Evolutionary conservation across 2,113 vertebrate genomes (phyloP).

Genomic region (Synchiropus splendidus): DNA sequence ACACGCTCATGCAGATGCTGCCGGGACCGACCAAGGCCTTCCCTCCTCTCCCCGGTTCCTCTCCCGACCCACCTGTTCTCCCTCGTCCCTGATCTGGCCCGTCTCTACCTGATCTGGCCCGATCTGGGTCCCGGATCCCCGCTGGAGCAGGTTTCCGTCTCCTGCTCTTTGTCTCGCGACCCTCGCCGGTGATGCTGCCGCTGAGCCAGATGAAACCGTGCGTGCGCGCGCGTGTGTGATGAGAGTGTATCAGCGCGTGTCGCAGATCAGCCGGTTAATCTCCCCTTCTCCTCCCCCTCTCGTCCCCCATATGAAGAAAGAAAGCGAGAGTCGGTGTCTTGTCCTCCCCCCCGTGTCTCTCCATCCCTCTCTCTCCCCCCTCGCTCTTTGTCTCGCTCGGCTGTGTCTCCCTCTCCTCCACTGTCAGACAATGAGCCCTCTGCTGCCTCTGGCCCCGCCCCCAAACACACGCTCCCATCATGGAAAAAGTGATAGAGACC

Average conservation of each 20-base stretch:
- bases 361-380: constrained; percentile 15
- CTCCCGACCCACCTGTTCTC: too few species aligned
- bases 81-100: too few species aligned
- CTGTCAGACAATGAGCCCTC: constrained; percentile 51
- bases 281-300: constrained; percentile 31
- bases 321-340: constrained; percentile 27
- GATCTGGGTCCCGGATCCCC: not conserved
- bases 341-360: constrained; percentile 17
- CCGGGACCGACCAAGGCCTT: constrained; percentile 18
- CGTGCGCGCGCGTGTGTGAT: constrained; percentile 7
- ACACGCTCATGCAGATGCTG: constrained; percentile 4
- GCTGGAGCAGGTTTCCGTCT: not conserved
- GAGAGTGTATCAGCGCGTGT: constrained; percentile 21
- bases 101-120: not conserved
- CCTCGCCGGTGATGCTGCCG: constrained; percentile 1
- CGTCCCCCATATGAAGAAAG: constrained; percentile 48
- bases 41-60: not conserved
- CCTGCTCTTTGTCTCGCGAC: constrained; percentile 19
- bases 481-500: too few species aligned
- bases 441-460: constrained; percentile 43
- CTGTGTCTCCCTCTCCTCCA: not conserved
- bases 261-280: constrained; percentile 51
- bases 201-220: constrained; percentile 14
- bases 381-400: constrained; percentile 34
- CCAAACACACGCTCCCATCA: not conserved